Base-by-base conservation (phyloP, 92 coral and sea anemone species). In the Hydrozoanthus gracilis region DNA sequence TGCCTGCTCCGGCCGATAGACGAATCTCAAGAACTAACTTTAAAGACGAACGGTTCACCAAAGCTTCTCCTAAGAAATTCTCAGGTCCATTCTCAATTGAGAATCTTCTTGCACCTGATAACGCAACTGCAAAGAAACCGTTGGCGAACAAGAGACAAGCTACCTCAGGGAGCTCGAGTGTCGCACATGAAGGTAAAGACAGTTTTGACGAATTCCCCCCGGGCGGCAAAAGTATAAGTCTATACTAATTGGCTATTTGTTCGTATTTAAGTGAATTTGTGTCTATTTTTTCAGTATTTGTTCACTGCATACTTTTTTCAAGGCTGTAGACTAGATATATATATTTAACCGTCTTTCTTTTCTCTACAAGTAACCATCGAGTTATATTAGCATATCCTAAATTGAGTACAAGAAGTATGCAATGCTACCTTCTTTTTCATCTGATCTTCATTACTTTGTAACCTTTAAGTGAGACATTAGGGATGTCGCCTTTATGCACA, bases 71-170 rank as follows among this genome's bases (percentile, higher is more conserved):
- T 15, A 93, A 88, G 60, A 90, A 82, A 44, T 97, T 97, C 80
- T 93, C 90, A 44, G 96, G 99, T 27, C 91, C 99, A n/a, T 97
- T 97, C 87, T 97, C 99, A 7, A 97, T 97, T 47, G 98, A 95
- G 83, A 97, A 93, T 83, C 95, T 97, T 78, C 93, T 97, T 13
- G 92, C 95, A 12, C 66, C 69, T 18, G 55, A 47, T 20, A 65
- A 51, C 55, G 35, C 47, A 9, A 48, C 58, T 46, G 48, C 16
- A 16, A 80, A 18, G 15, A 51, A 80, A 46, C 74, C 55, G 7
- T 66, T n/a, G 7, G 61, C 64, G 17, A 46, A 9, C 58, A 67
- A 16, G 47, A 3, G 12, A 27, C 39, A 27, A 27, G 2, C 39
- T 27, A 27, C 39, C 39, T 27, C 39, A 27, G 39, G 1, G 39